These are phyloP conservation scores for Congeria kusceri DNA, from an alignment of 2,888 invertebrate species.

Conservation along the genomic window DNA sequence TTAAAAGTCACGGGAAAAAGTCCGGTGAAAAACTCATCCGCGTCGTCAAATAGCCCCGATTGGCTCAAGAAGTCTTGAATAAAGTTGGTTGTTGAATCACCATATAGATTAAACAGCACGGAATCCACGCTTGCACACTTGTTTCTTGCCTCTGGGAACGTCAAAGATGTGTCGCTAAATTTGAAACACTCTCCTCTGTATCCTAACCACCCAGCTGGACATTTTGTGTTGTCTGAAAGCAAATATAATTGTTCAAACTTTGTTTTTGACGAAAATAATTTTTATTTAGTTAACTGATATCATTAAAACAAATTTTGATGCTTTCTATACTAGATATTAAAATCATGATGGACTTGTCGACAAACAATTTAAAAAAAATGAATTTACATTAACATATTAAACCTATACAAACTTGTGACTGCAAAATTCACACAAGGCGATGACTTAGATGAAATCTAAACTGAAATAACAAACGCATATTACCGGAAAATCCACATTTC, in stretches of 20 bases:
- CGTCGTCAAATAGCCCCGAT: constrained; percentile 28
- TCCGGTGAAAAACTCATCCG: constrained; percentile 34
- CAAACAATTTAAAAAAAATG: too few relatives aligned
- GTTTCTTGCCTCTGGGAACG: constrained; percentile 2
- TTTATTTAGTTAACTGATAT: too few relatives aligned
- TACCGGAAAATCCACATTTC: constrained; percentile 55
- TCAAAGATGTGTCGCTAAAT: not conserved
- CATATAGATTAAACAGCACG: constrained; percentile 48
- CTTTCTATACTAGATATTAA: too few relatives aligned
- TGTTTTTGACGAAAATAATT: too few relatives aligned
- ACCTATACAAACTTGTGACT: too few relatives aligned
- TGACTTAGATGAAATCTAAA: too few relatives aligned
- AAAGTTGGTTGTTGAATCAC: constrained; percentile 7
- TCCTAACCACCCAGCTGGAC: constrained; percentile 51
- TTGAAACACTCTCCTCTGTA: constrained; percentile 36
- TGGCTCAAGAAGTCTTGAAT: constrained; percentile 17
- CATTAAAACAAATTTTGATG: too few relatives aligned
- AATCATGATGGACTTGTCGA: too few relatives aligned
- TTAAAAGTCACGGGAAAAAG: constrained; percentile 29
- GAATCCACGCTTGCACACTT: constrained; percentile 31
- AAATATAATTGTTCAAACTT: too few relatives aligned
- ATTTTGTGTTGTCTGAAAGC: constrained; percentile 44
- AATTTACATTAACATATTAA: too few relatives aligned
- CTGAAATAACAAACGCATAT: too few relatives aligned
- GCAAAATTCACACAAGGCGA: too few relatives aligned